These are phyloP conservation scores for Syngnathoides biaculeatus DNA, from an alignment of 2,113 vertebrate genomes.

Conservation along the genomic window DNA sequence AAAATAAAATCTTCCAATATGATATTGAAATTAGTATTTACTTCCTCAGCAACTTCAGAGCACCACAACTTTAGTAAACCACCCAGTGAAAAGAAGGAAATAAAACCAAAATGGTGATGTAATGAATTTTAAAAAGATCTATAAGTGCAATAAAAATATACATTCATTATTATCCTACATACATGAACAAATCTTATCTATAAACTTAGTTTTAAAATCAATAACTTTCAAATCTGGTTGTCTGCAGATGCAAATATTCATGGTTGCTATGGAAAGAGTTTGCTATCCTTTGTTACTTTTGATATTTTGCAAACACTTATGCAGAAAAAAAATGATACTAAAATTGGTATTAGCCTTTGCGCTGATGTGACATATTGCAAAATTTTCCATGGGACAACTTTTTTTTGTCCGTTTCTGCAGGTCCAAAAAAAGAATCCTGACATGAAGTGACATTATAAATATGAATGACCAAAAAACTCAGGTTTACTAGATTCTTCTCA, in stretches of 20 bases:
- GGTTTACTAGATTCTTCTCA: not conserved
- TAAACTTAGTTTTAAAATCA: too few species aligned
- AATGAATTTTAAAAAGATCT: too few species aligned
- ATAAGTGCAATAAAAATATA: too few species aligned
- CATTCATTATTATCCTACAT: too few species aligned
- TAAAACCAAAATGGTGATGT: too few species aligned
- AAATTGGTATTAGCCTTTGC: not conserved
- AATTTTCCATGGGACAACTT: not conserved
- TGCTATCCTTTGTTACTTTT: slow-evolving; percentile 4
- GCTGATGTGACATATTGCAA: too few species aligned
- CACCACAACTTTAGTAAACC: too few species aligned
- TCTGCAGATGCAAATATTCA: slow-evolving; percentile 65
- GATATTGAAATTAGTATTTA: too few species aligned
- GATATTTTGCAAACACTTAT: not conserved
- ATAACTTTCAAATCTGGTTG: too few species aligned
- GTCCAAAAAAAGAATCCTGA: not conserved
- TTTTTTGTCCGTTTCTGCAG: not conserved
- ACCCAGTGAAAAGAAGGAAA: too few species aligned
- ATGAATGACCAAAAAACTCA: not conserved
- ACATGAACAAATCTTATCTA: too few species aligned
- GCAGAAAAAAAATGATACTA: not conserved
- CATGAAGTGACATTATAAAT: not conserved
- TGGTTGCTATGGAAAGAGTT: slow-evolving; percentile 38
- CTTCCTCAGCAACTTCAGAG: too few species aligned
- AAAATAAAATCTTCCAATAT: not conserved